Evolutionary conservation across 2,113 vertebrate genomes (phyloP), one percentile per base, ranked within the genome.

Genomic region (Lepus timidus): DNA sequence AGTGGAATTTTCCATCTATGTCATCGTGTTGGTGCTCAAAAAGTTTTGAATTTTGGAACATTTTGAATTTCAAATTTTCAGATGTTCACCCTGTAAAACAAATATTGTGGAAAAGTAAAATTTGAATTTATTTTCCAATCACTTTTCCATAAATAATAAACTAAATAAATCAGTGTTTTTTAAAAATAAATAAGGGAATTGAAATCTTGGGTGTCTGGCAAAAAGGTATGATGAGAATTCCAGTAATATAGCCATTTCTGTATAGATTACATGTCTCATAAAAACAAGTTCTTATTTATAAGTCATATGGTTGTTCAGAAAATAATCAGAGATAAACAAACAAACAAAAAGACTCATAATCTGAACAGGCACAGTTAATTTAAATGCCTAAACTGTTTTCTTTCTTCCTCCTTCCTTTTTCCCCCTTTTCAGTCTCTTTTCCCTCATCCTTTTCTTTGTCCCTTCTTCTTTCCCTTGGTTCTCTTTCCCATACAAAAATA

Each of bases 61-160:
- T 16, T 58, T 17, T 58, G 12, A 44, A 44, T 58, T 19, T 58
- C 55, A 58, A 19, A 58, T 58, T 58, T 58, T 58, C 20, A 19
- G 55, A 58, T 58, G 19, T 20, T 16, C 55, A 58, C 4, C 19
- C 6, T 58, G 17, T 36, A 52, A 81, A 67, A 51, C 44, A 92
- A 85, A 74, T 70, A 92, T 65, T 39, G 68, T 44, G 29, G 9
- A 78, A 88, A 83, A 68, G 19, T 81, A 83, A 91, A 85, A 31
- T 94, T 82, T 49, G 74, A 7, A 71, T 95, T 74, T 49, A 73
- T 85, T 89, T 85, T 87, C 16, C 1, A 76, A 36, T 74, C 22
- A 52, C 14, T 81, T 80, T 88, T 90, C 93, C 62, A 94, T 33
- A 10, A 64, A 92, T 87, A 92, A 78, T 67, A 90, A 51, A 75